Conservation (phyloP, 2,113 vertebrate species). For the Pachypanchax playfairii region DNA sequence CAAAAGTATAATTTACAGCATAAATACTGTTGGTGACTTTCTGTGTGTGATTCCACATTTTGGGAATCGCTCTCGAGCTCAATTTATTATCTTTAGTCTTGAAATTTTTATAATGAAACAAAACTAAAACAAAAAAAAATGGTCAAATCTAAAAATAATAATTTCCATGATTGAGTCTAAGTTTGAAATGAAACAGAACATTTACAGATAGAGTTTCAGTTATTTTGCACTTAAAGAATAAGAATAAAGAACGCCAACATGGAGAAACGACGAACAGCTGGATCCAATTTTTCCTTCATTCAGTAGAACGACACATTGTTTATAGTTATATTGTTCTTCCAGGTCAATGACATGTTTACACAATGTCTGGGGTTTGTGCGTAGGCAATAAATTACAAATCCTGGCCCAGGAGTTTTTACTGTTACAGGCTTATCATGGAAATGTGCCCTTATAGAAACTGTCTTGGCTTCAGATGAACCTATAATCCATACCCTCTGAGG, state of each 20-base stretch:
- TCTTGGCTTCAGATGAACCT: constrained; percentile 27
- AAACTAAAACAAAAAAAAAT: too few relatives aligned
- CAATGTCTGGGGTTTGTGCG: constrained; percentile 17
- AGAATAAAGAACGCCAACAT: neutral
- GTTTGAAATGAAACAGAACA: too few relatives aligned
- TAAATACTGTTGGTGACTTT: too few relatives aligned
- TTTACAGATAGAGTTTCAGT: too few relatives aligned
- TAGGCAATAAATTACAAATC: constrained; percentile 21
- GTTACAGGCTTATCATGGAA: constrained; percentile 49
- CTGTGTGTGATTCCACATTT: too few relatives aligned
- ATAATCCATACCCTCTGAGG: constrained; percentile 50
- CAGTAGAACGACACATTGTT: constrained; percentile 22
- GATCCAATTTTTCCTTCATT: constrained; percentile 22
- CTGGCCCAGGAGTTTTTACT: constrained; percentile 1
- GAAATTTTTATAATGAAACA: too few relatives aligned
- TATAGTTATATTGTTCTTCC: constrained; percentile 12
- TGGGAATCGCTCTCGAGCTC: too few relatives aligned
- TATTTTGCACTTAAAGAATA: too few relatives aligned
- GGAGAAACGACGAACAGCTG: constrained; percentile 29
- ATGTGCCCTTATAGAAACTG: constrained; percentile 54
- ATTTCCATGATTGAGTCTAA: too few relatives aligned
- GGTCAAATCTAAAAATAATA: too few relatives aligned
- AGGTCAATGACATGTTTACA: constrained; percentile 24
- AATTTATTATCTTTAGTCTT: too few relatives aligned
- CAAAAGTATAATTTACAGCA: too few relatives aligned